Percentiles rank a stretch among this genome's conserved stretches.
phyloP scores from a whole-genome alignment of 2,888 invertebrate genomes.

The Heteromurus nitidus region DNA sequence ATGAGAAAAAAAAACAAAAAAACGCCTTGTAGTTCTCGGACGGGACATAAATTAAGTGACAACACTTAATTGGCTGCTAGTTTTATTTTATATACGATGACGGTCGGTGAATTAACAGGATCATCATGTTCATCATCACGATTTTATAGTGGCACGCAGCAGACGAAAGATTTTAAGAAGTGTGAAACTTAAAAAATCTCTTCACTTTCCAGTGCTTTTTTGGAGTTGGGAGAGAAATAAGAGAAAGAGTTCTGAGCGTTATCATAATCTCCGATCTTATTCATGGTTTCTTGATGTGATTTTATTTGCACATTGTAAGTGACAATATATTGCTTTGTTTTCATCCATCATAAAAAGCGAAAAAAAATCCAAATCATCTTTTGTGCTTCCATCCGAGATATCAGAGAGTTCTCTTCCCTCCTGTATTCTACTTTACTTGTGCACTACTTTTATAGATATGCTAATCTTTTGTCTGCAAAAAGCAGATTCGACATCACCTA shows the following conservation, averaged over 20 bases:
- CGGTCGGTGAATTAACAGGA: slow-evolving; percentile 42
- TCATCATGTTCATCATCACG: slow-evolving; percentile 14
- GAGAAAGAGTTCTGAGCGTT: slow-evolving; percentile 3
- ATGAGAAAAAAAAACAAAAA: slow-evolving; percentile 32
- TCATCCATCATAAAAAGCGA: slow-evolving; percentile 36
- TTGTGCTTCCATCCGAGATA: slow-evolving; percentile 12
- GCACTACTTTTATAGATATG: slow-evolving; percentile 4
- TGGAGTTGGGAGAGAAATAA: slow-evolving; percentile 1
- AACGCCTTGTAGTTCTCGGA: background rate
- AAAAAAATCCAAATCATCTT: slow-evolving; percentile 29
- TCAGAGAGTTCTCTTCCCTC: slow-evolving; percentile 2
- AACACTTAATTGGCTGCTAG: slow-evolving; percentile 52
- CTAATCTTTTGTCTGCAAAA: background rate
- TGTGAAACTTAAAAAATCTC: background rate
- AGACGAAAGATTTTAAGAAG: slow-evolving; percentile 25
- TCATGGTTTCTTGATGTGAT: slow-evolving; percentile 45
- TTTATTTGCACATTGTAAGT: slow-evolving; percentile 50
- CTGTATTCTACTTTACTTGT: background rate
- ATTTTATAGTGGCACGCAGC: slow-evolving; percentile 16
- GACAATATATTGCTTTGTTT: slow-evolving; percentile 56
- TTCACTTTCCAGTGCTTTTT: background rate
- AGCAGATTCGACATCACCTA: background rate
- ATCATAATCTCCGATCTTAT: too few species aligned
- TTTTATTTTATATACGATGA: slow-evolving; percentile 24
- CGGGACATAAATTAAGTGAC: slow-evolving; percentile 44